Conservation (phyloP, 2,113 vertebrate species). For the Abramis brama region DNA sequence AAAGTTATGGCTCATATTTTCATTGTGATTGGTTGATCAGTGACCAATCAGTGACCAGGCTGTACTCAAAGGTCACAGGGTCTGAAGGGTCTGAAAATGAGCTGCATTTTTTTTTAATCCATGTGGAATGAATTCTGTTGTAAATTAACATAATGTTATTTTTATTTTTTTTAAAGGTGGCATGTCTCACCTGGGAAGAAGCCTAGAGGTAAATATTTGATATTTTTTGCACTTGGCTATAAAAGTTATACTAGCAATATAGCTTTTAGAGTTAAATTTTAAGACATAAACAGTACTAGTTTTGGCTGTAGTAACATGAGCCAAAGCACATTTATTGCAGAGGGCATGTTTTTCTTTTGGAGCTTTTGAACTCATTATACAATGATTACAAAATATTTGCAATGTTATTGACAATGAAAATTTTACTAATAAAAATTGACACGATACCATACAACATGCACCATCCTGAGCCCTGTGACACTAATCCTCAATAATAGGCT, state of each 20-base stretch:
- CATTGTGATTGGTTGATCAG: too few species aligned
- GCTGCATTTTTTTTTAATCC: background rate
- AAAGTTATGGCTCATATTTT: too few species aligned
- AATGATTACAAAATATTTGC: constrained; percentile 1
- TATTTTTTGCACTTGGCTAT: background rate
- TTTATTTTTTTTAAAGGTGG: constrained; percentile 47
- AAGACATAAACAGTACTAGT: background rate
- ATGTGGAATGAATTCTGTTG: background rate
- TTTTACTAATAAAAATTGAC: background rate
- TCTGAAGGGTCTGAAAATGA: background rate
- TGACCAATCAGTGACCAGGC: too few species aligned
- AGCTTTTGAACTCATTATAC: background rate
- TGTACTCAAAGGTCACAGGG: too few species aligned
- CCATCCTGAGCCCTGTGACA: too few species aligned
- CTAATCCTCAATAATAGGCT: constrained; percentile 47
- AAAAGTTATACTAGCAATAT: background rate
- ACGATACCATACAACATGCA: background rate
- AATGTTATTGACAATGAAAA: background rate
- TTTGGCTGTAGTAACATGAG: background rate
- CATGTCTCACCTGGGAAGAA: constrained; percentile 57
- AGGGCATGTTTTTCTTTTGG: background rate
- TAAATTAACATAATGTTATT: background rate
- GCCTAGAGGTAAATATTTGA: constrained; percentile 62
- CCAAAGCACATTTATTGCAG: background rate
- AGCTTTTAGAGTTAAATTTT: background rate